phyloP scores from a whole-genome alignment of 2,113 vertebrate species.

The Coptodon bakossiorum region DNA sequence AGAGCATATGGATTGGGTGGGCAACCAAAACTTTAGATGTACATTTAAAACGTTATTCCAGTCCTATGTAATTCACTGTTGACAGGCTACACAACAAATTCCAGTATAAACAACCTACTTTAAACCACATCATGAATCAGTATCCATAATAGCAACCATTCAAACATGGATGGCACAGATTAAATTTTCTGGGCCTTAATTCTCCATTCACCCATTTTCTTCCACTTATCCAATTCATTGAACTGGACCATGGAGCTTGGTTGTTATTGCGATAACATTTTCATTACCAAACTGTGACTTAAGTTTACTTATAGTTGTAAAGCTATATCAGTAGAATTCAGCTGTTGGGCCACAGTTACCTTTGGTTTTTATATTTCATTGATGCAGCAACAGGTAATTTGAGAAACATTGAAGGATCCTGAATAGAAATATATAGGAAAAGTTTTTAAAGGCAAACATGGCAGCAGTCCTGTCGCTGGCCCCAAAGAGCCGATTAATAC shows the following conservation, averaged over 20 bases:
- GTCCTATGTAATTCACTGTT: background rate
- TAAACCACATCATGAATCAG: background rate
- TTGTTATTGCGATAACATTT: background rate
- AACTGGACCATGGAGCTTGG: background rate
- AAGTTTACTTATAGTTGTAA: background rate
- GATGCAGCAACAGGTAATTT: background rate
- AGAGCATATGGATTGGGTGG: background rate
- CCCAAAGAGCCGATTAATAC: background rate
- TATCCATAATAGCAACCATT: background rate
- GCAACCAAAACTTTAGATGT: background rate
- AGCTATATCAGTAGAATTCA: background rate
- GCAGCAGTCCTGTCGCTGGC: background rate
- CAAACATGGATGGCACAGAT: background rate
- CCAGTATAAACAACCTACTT: background rate
- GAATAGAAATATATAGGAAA: background rate
- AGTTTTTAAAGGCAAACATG: background rate
- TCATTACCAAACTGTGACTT: background rate
- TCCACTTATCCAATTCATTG: background rate
- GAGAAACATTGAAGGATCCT: background rate
- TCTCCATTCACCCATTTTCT: background rate
- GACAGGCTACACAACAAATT: background rate
- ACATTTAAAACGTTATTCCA: background rate
- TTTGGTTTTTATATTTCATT: background rate
- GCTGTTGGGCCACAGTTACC: background rate
- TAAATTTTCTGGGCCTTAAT: fast-evolving